These are phyloP conservation scores for Centropus unirufus DNA, from an alignment of 2,113 vertebrate genomes.

Conservation along the genomic window DNA sequence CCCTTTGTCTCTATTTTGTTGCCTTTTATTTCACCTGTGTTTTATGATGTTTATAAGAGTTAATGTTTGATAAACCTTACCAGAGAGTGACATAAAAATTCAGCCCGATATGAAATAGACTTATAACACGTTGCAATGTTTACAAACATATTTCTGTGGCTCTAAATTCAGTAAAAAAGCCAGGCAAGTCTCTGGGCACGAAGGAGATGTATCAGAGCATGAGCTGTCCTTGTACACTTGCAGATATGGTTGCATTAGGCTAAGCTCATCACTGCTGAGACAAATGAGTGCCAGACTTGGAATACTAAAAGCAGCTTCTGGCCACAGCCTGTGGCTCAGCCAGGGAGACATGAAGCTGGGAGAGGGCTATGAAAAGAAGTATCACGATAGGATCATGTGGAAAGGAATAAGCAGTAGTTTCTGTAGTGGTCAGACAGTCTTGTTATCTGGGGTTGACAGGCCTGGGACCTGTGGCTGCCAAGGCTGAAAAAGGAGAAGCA, in stretches of 20 bases:
- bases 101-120: not conserved
- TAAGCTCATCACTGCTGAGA: constrained; percentile 12
- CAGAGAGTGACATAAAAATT: not conserved
- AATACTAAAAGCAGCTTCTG: not conserved
- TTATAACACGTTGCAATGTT: not conserved
- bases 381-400: not conserved
- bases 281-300: not conserved
- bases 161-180: not conserved
- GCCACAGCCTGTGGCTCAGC: not conserved
- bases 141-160: not conserved
- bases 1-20: not conserved
- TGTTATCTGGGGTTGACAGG: not conserved
- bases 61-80: not conserved
- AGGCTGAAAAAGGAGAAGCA: not conserved
- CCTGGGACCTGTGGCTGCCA: not conserved
- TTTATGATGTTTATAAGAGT: not conserved
- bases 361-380: not conserved
- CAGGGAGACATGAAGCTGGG: not conserved
- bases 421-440: not conserved
- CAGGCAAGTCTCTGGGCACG: not conserved
- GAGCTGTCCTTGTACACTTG: not conserved
- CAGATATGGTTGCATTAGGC: not conserved
- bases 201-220: not conserved
- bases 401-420: not conserved
- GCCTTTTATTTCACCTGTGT: not conserved